Percentiles rank a stretch among this genome's conserved stretches.
Evolutionary conservation across 2,888 invertebrate genomes (phyloP).

Genomic region (Drosophila sordidapex): DNA sequence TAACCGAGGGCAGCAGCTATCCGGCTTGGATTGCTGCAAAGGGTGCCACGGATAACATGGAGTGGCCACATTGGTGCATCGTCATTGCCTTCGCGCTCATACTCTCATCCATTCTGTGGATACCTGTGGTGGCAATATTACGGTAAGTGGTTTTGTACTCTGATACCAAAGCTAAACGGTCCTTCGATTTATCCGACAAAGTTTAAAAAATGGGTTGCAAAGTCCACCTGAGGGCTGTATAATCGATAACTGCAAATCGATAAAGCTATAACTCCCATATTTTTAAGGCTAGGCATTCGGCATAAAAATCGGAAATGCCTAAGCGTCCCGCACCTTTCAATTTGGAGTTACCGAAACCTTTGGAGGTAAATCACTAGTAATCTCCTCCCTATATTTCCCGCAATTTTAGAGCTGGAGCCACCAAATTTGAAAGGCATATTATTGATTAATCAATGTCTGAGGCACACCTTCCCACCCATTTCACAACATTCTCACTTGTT

Average conservation of each 20-base stretch:
- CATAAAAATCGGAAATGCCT: background rate
- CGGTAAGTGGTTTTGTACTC: conserved; percentile 86
- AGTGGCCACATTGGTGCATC: conserved; percentile 96
- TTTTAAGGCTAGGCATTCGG: background rate
- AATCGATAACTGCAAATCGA: background rate
- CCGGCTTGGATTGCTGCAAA: conserved; percentile 92
- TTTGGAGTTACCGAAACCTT: background rate
- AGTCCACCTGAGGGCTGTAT: background rate
- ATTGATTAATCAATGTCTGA: background rate
- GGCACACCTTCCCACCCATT: background rate
- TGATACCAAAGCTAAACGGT: background rate
- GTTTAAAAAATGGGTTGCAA: background rate
- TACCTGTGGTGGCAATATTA: conserved; percentile 92
- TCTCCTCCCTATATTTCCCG: background rate
- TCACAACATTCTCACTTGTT: background rate
- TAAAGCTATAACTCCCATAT: background rate
- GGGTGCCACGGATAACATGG: conserved; percentile 90
- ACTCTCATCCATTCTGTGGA: conserved; percentile 94
- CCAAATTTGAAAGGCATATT: background rate
- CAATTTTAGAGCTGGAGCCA: background rate
- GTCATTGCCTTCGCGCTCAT: conserved; percentile 90
- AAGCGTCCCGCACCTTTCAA: background rate
- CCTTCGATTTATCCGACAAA: background rate
- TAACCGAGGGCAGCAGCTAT: conserved; percentile 92
- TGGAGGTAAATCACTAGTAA: background rate